Evolutionary conservation across 35 echinoderm and acorn worm species (phyloP).

Genomic region (Patiria miniata): DNA sequence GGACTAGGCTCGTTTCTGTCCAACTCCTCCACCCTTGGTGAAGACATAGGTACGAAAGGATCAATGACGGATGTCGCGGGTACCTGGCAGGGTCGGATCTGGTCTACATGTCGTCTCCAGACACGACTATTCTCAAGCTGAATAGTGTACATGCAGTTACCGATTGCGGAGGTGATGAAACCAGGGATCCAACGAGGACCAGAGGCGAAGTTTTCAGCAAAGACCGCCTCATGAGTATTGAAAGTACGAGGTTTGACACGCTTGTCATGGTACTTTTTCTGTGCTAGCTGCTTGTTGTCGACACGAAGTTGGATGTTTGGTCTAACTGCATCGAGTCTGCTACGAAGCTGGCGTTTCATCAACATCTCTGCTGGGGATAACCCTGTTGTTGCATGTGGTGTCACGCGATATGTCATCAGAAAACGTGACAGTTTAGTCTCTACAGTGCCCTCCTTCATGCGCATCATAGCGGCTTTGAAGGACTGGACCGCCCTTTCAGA

Average conservation of each 20-base stretch:
- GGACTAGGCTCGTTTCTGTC: too few species aligned
- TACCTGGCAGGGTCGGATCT: neutral
- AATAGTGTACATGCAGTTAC: conserved; percentile 28
- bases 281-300: neutral
- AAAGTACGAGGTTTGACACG: conserved; percentile 28
- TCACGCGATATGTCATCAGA: conserved; percentile 38
- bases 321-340: neutral
- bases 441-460: conserved; percentile 38
- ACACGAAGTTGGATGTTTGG: conserved; percentile 47
- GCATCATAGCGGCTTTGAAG: conserved; percentile 28
- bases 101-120: conserved; percentile 5
- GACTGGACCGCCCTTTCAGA: conserved; percentile 62
- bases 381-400: conserved; percentile 64
- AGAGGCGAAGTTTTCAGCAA: conserved; percentile 12
- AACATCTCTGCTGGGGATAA: conserved; percentile 50
- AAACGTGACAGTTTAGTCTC: conserved; percentile 70
- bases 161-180: neutral
- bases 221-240: conserved; percentile 37
- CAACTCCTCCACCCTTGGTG: neutral
- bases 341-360: conserved; percentile 27
- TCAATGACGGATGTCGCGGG: neutral
- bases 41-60: neutral
- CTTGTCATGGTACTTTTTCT: conserved; percentile 40
- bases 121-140: neutral
- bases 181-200: conserved; percentile 42